These are phyloP conservation scores for Rhagophthalmus giganteus DNA, from an alignment of 2,888 invertebrate genomes.

Conservation along the genomic window DNA sequence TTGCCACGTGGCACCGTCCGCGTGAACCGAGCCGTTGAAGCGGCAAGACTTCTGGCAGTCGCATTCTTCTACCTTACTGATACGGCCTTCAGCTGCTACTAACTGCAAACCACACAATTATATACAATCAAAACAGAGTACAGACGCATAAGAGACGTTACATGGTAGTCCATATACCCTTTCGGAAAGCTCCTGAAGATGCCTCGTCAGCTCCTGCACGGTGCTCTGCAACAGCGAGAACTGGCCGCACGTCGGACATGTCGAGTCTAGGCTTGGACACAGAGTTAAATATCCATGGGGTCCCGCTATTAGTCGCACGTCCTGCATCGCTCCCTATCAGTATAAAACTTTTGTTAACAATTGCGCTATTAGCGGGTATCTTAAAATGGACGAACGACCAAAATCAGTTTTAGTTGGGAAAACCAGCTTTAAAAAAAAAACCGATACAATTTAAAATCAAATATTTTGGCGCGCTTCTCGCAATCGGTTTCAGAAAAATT, in stretches of 20 bases:
- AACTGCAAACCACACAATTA: constrained; percentile 63
- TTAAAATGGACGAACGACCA: background rate
- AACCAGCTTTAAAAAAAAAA: too few relatives aligned
- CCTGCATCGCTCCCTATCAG: constrained; percentile 82
- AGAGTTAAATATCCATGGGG: constrained; percentile 84
- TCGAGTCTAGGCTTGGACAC: constrained; percentile 83
- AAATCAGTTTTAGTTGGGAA: too few relatives aligned
- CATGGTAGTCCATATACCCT: constrained; percentile 69
- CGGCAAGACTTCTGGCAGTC: constrained; percentile 89
- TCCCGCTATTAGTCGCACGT: constrained; percentile 81
- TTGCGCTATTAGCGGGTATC: background rate
- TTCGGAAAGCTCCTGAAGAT: constrained; percentile 79
- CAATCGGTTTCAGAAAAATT: too few relatives aligned
- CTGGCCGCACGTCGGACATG: constrained; percentile 89
- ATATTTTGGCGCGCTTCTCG: too few relatives aligned
- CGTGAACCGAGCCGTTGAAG: constrained; percentile 77
- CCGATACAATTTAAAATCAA: too few relatives aligned
- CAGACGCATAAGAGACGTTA: constrained; percentile 54
- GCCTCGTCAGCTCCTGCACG: constrained; percentile 77
- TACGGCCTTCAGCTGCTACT: constrained; percentile 76
- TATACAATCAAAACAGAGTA: constrained; percentile 51
- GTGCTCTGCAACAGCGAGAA: constrained; percentile 82
- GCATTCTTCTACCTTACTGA: constrained; percentile 81
- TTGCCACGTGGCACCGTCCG: constrained; percentile 85
- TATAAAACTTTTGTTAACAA: constrained; percentile 20